Percentiles rank a stretch among this genome's conserved stretches.
Evolutionary conservation across 2,888 invertebrate genomes (phyloP).

Genomic region (Anthoptus insignis): DNA sequence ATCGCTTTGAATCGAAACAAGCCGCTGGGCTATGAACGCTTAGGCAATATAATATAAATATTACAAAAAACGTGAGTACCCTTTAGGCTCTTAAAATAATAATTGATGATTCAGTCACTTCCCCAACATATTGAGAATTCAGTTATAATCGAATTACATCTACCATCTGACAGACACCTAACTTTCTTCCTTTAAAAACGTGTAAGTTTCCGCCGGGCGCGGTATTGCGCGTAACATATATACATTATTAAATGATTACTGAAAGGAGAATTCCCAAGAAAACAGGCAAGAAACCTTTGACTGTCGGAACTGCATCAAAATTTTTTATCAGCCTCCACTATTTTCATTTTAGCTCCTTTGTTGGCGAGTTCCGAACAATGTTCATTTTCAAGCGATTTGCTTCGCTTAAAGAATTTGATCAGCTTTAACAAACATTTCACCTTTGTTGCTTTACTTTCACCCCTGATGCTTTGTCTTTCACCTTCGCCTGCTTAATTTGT

Average conservation of each 20-base stretch:
- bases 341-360: constrained; percentile 11
- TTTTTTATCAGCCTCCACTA: constrained; percentile 16
- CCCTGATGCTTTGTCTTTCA: background rate
- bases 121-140: no score
- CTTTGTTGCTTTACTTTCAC: constrained; percentile 3
- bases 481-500: constrained; percentile 4
- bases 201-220: no score
- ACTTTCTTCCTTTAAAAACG: no score
- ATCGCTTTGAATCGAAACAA: no score
- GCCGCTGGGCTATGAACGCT: no score
- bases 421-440: constrained; percentile 12
- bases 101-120: no score
- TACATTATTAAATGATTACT: background rate
- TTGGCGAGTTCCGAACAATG: constrained; percentile 7
- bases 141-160: no score
- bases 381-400: constrained; percentile 23
- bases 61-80: no score
- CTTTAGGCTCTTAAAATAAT: no score
- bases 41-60: no score
- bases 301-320: constrained; percentile 17
- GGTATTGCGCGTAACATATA: no score
- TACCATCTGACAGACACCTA: no score
- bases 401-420: constrained; percentile 25
- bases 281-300: constrained; percentile 13
- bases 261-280: background rate